A percentile compares a stretch with the other conserved stretches of the same genome.
Evolutionary conservation across 2,113 vertebrate species (phyloP).

Genomic region (Pogonocichla stellata): DNA sequence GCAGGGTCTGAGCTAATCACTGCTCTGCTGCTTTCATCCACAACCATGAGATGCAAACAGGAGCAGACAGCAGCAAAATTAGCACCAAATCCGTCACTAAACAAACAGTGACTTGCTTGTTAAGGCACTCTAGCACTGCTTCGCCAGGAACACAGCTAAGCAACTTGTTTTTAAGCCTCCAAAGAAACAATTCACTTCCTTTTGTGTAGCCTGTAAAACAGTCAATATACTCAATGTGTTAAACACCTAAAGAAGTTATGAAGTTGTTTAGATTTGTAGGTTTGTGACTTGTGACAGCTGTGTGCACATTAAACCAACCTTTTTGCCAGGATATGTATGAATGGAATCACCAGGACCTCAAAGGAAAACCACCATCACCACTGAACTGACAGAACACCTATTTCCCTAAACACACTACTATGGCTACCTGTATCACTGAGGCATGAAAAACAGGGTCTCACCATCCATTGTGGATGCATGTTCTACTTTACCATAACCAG

Average conservation of each 20-base stretch:
- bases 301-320: background rate
- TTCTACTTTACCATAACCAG: background rate
- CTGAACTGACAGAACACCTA: background rate
- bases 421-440: background rate
- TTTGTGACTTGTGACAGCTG: background rate
- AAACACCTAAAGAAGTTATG: background rate
- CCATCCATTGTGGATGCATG: background rate
- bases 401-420: background rate
- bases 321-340: background rate
- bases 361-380: background rate
- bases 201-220: background rate
- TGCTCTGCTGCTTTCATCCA: constrained; percentile 33
- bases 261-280: background rate
- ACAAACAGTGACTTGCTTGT: constrained; percentile 17
- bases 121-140: background rate
- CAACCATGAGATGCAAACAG: background rate
- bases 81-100: constrained; percentile 38
- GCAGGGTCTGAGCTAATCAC: constrained; percentile 47
- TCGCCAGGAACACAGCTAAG: background rate
- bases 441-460: background rate
- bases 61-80: constrained; percentile 56
- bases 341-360: background rate
- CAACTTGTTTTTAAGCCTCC: constrained; percentile 18
- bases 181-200: background rate
- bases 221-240: background rate